Evolutionary conservation across 2,797 vertebrate species (phyloP).

Genomic region (Pipistrellus pygmaeus): DNA sequence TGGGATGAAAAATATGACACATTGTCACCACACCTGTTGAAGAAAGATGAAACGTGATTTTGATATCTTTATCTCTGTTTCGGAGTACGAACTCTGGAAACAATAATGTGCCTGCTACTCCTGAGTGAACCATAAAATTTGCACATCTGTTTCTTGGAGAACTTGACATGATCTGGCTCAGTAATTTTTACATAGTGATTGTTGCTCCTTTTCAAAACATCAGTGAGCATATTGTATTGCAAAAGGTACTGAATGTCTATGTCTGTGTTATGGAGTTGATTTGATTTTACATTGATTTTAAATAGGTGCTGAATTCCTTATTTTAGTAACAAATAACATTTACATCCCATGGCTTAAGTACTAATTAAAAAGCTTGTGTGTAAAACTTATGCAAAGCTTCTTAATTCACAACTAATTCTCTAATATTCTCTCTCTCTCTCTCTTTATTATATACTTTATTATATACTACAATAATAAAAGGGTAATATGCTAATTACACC

Average conservation of each 20-base stretch:
- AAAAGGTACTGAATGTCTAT: background rate
- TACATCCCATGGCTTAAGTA: background rate
- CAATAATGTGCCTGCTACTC: background rate
- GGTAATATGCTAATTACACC: too few relatives aligned
- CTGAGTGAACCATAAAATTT: conserved; percentile 54
- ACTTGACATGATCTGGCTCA: conserved; percentile 42
- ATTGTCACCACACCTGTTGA: background rate
- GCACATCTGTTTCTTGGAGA: conserved; percentile 63
- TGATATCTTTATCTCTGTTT: conserved; percentile 59
- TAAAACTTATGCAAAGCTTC: background rate
- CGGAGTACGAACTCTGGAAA: background rate
- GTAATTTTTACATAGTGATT: conserved; percentile 46
- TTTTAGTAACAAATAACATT: conserved; percentile 12
- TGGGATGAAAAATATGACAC: background rate
- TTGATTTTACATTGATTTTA: conserved; percentile 48
- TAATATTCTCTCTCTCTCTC: background rate
- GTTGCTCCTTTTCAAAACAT: conserved; percentile 10
- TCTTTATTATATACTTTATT: too few relatives aligned
- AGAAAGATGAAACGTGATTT: conserved; percentile 43
- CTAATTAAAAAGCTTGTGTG: background rate
- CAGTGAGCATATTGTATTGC: background rate
- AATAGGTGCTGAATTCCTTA: conserved; percentile 4
- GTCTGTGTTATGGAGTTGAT: background rate
- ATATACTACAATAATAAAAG: too few relatives aligned
- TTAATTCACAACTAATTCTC: background rate